phyloP scores from a whole-genome alignment of 2,113 vertebrate species.

The Casuarius casuarius region DNA sequence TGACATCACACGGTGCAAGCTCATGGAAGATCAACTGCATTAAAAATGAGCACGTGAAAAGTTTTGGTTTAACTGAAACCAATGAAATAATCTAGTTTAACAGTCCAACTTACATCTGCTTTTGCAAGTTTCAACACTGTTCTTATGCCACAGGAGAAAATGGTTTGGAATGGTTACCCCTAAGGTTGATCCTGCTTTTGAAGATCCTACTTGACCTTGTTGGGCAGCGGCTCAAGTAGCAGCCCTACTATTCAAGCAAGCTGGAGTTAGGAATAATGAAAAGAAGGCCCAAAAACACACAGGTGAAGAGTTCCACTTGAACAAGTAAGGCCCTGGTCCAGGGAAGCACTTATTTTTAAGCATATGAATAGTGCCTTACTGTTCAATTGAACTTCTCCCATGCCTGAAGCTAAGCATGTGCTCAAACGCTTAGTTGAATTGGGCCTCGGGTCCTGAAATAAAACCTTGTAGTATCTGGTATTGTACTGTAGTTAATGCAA shows the following conservation, averaged over 20 bases:
- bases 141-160: conserved; percentile 44
- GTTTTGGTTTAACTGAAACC: not conserved
- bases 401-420: not conserved
- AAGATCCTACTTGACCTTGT: conserved; percentile 57
- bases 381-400: conserved; percentile 18
- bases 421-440: conserved; percentile 20
- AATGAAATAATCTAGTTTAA: not conserved
- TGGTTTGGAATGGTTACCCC: conserved; percentile 60
- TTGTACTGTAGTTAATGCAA: conserved; percentile 58
- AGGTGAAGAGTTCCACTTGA: conserved; percentile 67
- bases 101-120: not conserved
- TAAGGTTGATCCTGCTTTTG: conserved; percentile 40
- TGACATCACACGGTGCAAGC: conserved; percentile 21
- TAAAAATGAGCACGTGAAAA: conserved; percentile 1
- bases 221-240: conserved; percentile 69
- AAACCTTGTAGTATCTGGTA: conserved; percentile 42
- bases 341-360: conserved; percentile 63
- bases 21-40: not conserved
- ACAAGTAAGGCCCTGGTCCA: conserved; percentile 65
- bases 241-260: conserved; percentile 67
- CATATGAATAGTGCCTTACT: conserved; percentile 42
- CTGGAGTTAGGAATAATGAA: conserved; percentile 69
- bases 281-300: conserved; percentile 44
- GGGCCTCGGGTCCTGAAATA: conserved; percentile 68
- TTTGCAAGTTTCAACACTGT: conserved; percentile 36